A percentile compares a stretch with the other conserved stretches of the same genome.
These are phyloP conservation scores for Chondrilla cf. caribensis DNA, from an alignment of 37 sponge, comb jelly and placozoan species.

Conservation along the genomic window DNA sequence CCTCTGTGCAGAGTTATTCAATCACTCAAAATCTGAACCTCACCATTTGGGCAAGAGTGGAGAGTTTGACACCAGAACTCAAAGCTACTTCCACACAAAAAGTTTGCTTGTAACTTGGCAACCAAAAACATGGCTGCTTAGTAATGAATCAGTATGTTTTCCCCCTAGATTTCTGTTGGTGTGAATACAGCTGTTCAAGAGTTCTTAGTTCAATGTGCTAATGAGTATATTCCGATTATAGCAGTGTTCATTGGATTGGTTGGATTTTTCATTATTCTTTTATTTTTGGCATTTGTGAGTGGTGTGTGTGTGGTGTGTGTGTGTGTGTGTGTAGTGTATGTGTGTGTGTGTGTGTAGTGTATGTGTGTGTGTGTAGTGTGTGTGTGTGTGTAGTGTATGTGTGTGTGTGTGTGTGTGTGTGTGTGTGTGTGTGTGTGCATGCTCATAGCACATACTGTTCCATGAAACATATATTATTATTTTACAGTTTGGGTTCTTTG, in stretches of 20 bases:
- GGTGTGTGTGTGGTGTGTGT: background rate
- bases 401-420: too few species aligned
- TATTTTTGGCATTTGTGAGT: constrained; percentile 7
- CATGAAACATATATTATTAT: too few species aligned
- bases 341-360: background rate
- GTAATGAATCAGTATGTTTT: too few species aligned
- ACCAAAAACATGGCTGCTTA: too few species aligned
- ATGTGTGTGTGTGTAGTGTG: background rate
- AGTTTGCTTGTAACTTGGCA: too few species aligned
- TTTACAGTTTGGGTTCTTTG: constrained; percentile 14
- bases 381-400: background rate
- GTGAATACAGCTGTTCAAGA: constrained; percentile 18
- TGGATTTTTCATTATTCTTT: constrained; percentile 1
- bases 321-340: too few species aligned
- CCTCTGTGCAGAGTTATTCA: background rate
- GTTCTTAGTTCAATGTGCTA: background rate
- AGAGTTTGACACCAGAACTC: too few species aligned
- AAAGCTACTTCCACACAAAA: too few species aligned
- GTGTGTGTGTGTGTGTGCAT: too few species aligned
- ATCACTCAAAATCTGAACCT: background rate
- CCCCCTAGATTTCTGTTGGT: background rate
- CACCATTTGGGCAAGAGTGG: background rate
- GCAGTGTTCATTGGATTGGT: constrained; percentile 10
- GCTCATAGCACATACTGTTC: too few species aligned
- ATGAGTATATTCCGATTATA: constrained; percentile 7